Percentiles rank a stretch among this genome's conserved stretches.
phyloP scores from a whole-genome alignment of 2,797 vertebrate species.

The Paramormyrops hopkinsi region DNA sequence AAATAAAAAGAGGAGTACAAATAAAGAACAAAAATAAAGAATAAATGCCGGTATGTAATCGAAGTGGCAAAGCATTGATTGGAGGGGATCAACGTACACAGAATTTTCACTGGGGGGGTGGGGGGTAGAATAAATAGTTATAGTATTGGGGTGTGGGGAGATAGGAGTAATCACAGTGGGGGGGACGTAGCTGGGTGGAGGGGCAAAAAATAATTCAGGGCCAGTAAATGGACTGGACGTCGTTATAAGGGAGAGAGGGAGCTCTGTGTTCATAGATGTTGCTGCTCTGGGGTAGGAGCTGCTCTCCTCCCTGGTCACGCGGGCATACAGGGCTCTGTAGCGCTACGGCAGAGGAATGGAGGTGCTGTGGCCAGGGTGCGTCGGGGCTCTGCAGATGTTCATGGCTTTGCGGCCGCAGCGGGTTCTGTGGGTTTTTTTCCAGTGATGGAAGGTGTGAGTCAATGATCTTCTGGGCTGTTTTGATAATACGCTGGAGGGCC shows the following conservation, averaged over 20 bases:
- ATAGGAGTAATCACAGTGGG: background rate
- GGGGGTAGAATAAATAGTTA: background rate
- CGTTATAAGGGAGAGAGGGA: background rate
- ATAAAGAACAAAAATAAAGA: background rate
- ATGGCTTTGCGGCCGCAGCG: background rate
- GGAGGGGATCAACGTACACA: background rate
- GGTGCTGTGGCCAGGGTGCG: background rate
- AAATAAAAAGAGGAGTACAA: background rate
- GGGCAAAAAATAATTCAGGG: background rate
- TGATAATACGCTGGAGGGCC: background rate
- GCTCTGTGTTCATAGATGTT: background rate
- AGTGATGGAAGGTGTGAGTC: background rate
- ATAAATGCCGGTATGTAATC: background rate
- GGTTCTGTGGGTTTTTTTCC: background rate
- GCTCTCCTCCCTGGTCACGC: background rate
- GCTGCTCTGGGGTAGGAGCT: background rate
- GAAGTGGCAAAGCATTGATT: background rate
- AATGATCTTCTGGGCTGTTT: background rate
- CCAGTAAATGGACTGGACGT: background rate
- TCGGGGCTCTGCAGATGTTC: background rate
- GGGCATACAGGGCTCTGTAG: background rate
- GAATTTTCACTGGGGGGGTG: background rate
- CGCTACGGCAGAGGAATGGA: background rate
- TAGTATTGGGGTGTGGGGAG: background rate
- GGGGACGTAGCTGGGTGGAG: background rate